A percentile compares a stretch with the other conserved stretches of the same genome.
phyloP scores from a whole-genome alignment of 2,113 vertebrate genomes.

The Promerops cafer region DNA sequence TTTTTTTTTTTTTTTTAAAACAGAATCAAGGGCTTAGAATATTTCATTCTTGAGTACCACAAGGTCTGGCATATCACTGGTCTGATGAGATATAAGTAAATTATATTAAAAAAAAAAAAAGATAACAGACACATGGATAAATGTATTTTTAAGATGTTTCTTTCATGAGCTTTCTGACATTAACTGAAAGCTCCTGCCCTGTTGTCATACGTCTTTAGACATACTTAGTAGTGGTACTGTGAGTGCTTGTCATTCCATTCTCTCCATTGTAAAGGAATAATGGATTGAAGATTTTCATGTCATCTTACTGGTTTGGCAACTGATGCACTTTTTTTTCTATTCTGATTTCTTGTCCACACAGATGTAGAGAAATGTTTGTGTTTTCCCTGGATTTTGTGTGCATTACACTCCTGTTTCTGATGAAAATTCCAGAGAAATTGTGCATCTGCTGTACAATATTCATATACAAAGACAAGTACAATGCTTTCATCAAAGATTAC shows the following conservation, averaged over 20 bases:
- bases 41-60: background rate
- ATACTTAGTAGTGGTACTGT: background rate
- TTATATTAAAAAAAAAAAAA: background rate
- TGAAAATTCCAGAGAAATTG: background rate
- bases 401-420: background rate
- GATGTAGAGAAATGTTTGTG: background rate
- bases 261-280: background rate
- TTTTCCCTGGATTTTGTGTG: background rate
- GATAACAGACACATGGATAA: background rate
- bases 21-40: background rate
- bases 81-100: background rate
- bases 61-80: background rate
- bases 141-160: background rate
- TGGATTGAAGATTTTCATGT: background rate
- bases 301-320: background rate
- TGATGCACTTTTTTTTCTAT: background rate
- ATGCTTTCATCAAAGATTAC: background rate
- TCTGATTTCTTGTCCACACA: background rate
- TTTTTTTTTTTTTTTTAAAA: background rate
- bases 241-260: background rate
- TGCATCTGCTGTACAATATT: background rate
- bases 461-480: background rate
- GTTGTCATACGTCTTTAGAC: background rate
- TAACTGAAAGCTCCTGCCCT: background rate
- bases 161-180: background rate